Evolutionary conservation across 2,113 vertebrate species (phyloP), one percentile per base, ranked within the genome.

Genomic region (Pao palembangensis): DNA sequence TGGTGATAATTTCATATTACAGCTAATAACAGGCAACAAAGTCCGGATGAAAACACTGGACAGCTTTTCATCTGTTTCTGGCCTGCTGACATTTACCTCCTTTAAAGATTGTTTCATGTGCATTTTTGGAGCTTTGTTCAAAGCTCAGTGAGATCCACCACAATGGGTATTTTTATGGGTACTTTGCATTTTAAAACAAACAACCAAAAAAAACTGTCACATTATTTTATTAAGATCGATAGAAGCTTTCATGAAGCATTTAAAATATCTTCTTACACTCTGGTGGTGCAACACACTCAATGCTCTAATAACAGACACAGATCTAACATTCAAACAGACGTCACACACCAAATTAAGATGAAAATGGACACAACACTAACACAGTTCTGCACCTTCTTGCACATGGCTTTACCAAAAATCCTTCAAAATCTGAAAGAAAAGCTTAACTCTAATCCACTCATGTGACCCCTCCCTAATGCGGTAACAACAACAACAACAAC

Each of bases 391-490:
- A 25, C 23, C 5, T 25, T 25, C 23, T 25, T 25, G 23, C 41
- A 2, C 8, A 44, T 17, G 8, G 8, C 47, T 48, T 19, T n/a
- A 48, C 4, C 0, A 18, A 48, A 16, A 48, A 48, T 48, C n/a
- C 42, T 16, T 73, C 56, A 34, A 34, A 34, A 50, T 13, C 25
- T 15, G 7, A 25, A 57, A 34, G 51, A 57, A 67, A 38, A 56
- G 55, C 18, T 51, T 41, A 73, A 16, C 41, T 6, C 11, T 73
- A 74, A 73, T 72, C 67, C 23, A 47, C 18, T 78, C 67, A 60
- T 54, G 60, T 51, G 69, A 66, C 21, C 43, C 46, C 19, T 54
- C 17, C 17, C 54, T 55, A 55, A 79, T 47, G 6, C 2, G 8
- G 2, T 52, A 47, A 10, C 7, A n/a, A n/a, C n/a, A n/a, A n/a